These are phyloP conservation scores for Empidonax traillii DNA, from an alignment of 2,113 vertebrate species.

Conservation along the genomic window DNA sequence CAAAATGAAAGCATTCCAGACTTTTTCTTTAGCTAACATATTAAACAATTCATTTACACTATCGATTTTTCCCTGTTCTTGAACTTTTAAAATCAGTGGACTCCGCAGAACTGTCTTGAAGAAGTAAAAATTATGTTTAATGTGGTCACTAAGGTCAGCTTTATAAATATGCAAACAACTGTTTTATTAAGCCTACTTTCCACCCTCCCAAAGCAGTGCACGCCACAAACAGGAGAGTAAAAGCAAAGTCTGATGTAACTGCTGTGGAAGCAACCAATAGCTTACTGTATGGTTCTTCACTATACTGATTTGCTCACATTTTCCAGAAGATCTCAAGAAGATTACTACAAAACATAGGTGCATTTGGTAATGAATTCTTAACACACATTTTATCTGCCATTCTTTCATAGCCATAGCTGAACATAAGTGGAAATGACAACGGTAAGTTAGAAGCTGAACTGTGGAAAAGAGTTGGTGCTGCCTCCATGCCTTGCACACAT, in stretches of 20 bases:
- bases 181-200: background rate
- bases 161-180: background rate
- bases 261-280: background rate
- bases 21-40: background rate
- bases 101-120: background rate
- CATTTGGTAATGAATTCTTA: background rate
- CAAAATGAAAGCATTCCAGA: background rate
- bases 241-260: background rate
- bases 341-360: background rate
- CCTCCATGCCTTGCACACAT: background rate
- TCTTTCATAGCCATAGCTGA: background rate
- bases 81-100: background rate
- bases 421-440: background rate
- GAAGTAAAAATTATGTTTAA: background rate
- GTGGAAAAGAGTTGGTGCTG: background rate
- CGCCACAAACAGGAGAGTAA: background rate
- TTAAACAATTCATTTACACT: background rate
- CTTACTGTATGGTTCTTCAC: background rate
- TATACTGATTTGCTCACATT: background rate
- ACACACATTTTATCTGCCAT: background rate
- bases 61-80: background rate
- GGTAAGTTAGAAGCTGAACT: background rate
- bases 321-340: background rate
- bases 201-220: background rate
- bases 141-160: slow-evolving; percentile 1